Evolutionary conservation across 2,797 vertebrate genomes (phyloP).

Genomic region (Merluccius polli): DNA sequence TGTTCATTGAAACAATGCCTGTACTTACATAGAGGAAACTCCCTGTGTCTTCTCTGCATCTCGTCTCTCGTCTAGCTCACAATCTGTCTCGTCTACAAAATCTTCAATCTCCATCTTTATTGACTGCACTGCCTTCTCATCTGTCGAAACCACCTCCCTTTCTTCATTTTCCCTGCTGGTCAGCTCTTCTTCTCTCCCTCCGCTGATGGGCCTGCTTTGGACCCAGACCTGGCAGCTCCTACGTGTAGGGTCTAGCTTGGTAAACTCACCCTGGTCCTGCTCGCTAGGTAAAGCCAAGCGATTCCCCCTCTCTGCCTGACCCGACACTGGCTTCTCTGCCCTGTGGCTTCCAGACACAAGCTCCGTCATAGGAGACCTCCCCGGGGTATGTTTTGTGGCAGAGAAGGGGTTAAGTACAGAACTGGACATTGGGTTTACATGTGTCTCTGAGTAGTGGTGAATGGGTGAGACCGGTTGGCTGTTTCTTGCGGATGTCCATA

Average conservation of each 20-base stretch:
- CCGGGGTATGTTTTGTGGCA: constrained; percentile 49
- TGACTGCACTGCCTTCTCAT: constrained; percentile 45
- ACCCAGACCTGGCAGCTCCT: constrained; percentile 70
- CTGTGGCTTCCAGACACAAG: constrained; percentile 33
- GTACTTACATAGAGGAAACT: constrained; percentile 76
- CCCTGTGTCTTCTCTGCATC: constrained; percentile 68
- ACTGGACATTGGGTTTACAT: constrained; percentile 31
- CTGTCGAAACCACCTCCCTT: constrained; percentile 43
- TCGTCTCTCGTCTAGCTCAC: constrained; percentile 67
- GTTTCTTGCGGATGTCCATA: constrained; percentile 53
- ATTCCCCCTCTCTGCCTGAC: constrained; percentile 53
- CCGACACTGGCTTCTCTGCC: constrained; percentile 46
- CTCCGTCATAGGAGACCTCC: constrained; percentile 48
- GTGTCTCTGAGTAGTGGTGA: constrained; percentile 41
- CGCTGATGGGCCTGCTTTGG: constrained; percentile 60
- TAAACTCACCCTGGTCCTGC: constrained; percentile 66
- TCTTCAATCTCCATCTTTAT: constrained; percentile 52
- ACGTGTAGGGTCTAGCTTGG: constrained; percentile 58
- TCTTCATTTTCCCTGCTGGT: constrained; percentile 35
- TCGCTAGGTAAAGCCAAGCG: constrained; percentile 41
- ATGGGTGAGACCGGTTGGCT: constrained; percentile 32
- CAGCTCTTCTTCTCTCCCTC: constrained; percentile 51
- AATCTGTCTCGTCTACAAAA: constrained; percentile 74
- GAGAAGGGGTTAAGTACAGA: constrained; percentile 40
- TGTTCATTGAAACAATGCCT: constrained; percentile 39